A percentile compares a stretch with the other conserved stretches of the same genome.
phyloP scores from a whole-genome alignment of 1,140 invertebrate species.

The Neotoxoptera formosana region DNA sequence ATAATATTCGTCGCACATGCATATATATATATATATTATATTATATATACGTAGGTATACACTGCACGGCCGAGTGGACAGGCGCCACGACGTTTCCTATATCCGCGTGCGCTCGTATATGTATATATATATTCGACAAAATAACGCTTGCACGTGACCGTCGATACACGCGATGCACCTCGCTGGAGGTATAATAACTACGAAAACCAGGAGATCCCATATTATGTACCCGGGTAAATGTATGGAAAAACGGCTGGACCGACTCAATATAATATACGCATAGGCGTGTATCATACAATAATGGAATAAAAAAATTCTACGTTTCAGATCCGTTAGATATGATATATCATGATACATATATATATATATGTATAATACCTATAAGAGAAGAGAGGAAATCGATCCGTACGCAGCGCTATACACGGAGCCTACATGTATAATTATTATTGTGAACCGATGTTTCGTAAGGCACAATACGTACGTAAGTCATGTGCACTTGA shows the following conservation, averaged over 20 bases:
- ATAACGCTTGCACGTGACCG: neutral
- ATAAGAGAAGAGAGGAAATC: neutral
- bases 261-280: neutral
- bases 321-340: neutral
- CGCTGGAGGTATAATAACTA: neutral
- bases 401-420: neutral
- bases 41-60: neutral
- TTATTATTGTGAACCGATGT: neutral
- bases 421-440: neutral
- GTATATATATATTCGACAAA: neutral
- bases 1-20: neutral
- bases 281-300: neutral
- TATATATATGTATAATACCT: neutral
- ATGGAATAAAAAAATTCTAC: neutral
- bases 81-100: constrained; percentile 2
- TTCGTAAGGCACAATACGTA: neutral
- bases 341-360: neutral
- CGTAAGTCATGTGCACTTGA: neutral
- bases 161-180: neutral
- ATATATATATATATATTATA: too few relatives aligned
- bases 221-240: neutral
- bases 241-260: neutral
- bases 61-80: neutral
- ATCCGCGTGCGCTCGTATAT: neutral
- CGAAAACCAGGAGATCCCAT: neutral